A percentile compares a stretch with the other conserved stretches of the same genome.
Conservation (phyloP, 2,888 invertebrate genomes). For the Bibio marci region DNA sequence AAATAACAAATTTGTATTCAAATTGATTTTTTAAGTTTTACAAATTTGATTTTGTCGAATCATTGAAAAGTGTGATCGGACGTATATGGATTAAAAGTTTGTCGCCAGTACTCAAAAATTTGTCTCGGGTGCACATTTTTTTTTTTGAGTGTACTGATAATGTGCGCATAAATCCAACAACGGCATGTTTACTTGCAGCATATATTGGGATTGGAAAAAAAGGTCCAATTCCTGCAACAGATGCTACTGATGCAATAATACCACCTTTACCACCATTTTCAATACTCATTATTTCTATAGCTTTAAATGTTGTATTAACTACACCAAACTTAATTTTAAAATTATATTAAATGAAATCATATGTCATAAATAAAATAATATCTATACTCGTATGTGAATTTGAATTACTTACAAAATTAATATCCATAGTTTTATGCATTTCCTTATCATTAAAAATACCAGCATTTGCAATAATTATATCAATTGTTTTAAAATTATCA, state of each 20-base stretch:
- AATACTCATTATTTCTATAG: conserved; percentile 26
- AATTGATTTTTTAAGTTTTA: too few species aligned
- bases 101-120: too few species aligned
- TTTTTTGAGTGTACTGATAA: too few species aligned
- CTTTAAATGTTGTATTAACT: conserved; percentile 24
- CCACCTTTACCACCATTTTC: conserved; percentile 26
- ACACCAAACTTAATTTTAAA: conserved; percentile 25
- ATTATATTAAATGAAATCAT: background rate
- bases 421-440: conserved; percentile 19
- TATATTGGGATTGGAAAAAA: conserved; percentile 18
- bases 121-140: too few species aligned
- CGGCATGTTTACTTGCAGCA: conserved; percentile 23
- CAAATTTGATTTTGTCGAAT: too few species aligned
- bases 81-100: too few species aligned
- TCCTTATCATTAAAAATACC: conserved; percentile 22
- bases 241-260: conserved; percentile 26
- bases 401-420: conserved; percentile 31
- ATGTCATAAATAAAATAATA: background rate
- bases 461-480: conserved; percentile 22
- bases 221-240: conserved; percentile 12
- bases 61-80: too few species aligned
- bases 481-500: conserved; percentile 15
- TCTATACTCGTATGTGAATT: background rate
- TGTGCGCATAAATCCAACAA: too few species aligned
- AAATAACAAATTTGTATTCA: too few species aligned